Evolutionary conservation across 2,797 vertebrate species (phyloP).

Genomic region (Philypnodon macrostomus): DNA sequence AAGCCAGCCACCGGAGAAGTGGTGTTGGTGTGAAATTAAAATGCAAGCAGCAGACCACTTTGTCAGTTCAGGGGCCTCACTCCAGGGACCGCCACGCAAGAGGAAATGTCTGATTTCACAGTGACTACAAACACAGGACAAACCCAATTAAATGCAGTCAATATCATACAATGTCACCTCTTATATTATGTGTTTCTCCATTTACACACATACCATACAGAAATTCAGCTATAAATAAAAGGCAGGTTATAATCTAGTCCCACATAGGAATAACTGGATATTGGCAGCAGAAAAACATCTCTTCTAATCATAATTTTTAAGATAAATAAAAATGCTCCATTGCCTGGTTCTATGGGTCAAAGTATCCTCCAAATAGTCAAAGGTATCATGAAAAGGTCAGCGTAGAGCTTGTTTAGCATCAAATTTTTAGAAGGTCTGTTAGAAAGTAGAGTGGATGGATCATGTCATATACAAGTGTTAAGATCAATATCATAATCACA

Average conservation of each 20-base stretch:
- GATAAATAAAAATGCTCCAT: too few relatives aligned
- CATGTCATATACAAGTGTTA: too few relatives aligned
- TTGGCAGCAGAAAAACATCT: too few relatives aligned
- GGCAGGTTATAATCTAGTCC: neutral
- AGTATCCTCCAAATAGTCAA: too few relatives aligned
- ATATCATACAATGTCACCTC: conserved; percentile 26
- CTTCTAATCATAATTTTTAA: too few relatives aligned
- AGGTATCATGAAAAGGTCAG: too few relatives aligned
- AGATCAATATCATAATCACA: too few relatives aligned
- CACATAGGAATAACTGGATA: neutral
- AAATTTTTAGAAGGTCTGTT: too few relatives aligned
- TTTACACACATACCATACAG: neutral
- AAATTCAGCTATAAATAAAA: conserved; percentile 9
- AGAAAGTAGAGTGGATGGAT: too few relatives aligned
- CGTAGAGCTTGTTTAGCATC: too few relatives aligned
- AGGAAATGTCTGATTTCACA: conserved; percentile 34
- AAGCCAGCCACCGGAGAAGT: conserved; percentile 14
- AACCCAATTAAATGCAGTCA: conserved; percentile 53
- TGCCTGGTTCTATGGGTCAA: too few relatives aligned
- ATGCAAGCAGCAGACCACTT: conserved; percentile 52
- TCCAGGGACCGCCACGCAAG: conserved; percentile 21
- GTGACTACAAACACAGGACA: conserved; percentile 24
- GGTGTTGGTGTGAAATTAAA: conserved; percentile 43
- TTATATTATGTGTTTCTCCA: conserved; percentile 1
- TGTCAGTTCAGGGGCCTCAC: conserved; percentile 39